Base-by-base conservation (phyloP, 2,113 vertebrate species). In the Tachysurus fulvidraco region DNA sequence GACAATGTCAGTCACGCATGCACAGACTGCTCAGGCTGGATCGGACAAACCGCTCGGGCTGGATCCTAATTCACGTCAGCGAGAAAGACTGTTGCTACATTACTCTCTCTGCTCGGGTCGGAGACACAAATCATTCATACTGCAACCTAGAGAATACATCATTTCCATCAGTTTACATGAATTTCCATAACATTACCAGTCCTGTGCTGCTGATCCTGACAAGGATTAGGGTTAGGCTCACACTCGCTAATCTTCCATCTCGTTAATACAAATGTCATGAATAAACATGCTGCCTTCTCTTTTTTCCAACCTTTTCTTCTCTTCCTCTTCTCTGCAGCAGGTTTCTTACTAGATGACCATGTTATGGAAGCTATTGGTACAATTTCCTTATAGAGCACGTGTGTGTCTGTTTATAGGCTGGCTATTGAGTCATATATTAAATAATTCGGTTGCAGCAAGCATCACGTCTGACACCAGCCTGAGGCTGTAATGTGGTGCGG, bases 381-480 rank as follows among this genome's bases (percentile, higher is more conserved):
- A 41, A 13, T 16, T 41, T 50, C 60, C 23, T 64, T 46, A 65
- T 9, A 82, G 59, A n/a, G 55, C 13, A 9, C 36, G 52, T 36
- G 76, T 19, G 52, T 36, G 77, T 57, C 19, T 55, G 16, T 59
- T 79, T 83, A 65, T 30, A 52, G 16, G 12, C 25, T 5, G 64
- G 44, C 69, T 69, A 83, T 83, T 30, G 64, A 67, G 46, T 67
- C 41, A 52, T 83, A 54, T 83, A 69, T 30, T 52, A 65, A 59
- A 60, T 50, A 80, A 73, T 55, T 59, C 54, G 4, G 3, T 36
- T 59, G 17, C 77, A 80, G 19, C 54, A 86, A 62, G 46, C 76
- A 69, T 67, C 55, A 79, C 57, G 46, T 69, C 44, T 16, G 23
- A 23, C 59, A 81, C 28, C 41, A 50, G 54, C 76, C 74, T 54